Percentiles rank a stretch among this genome's conserved stretches.
Conservation (phyloP, 2,113 vertebrate species). For the Abramis brama region DNA sequence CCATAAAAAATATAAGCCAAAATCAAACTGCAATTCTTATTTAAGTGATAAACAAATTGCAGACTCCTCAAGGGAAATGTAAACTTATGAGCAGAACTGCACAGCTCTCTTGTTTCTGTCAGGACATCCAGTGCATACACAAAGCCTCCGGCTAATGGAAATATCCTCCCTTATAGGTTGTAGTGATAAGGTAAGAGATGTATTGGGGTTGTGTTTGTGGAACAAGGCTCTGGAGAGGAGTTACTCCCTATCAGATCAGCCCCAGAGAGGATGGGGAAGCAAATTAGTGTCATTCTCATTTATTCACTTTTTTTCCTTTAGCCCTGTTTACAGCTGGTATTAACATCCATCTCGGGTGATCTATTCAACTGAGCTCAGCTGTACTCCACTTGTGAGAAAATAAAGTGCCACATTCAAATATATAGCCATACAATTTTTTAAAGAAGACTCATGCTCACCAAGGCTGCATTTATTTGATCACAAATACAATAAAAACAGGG, state of each 20-base stretch:
- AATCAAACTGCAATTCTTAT: not conserved
- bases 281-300: constrained; percentile 8
- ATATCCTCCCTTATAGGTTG: not conserved
- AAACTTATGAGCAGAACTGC: not conserved
- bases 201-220: not conserved
- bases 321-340: not conserved
- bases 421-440: not conserved
- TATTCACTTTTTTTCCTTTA: not conserved
- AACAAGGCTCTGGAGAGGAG: constrained; percentile 13
- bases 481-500: not conserved
- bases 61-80: not conserved
- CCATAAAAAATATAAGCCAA: not conserved
- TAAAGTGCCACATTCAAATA: not conserved
- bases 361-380: not conserved
- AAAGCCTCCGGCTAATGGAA: not conserved
- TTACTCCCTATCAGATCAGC: constrained; percentile 16
- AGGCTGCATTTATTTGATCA: not conserved
- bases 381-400: not conserved
- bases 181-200: not conserved
- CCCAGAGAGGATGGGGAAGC: constrained; percentile 7
- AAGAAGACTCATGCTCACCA: not conserved
- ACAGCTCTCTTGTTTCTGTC: not conserved
- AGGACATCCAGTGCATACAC: not conserved
- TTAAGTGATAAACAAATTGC: not conserved
- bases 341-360: constrained; percentile 2